phyloP scores from a whole-genome alignment of 2,113 vertebrate species.

The Odobenus rosmarus region DNA sequence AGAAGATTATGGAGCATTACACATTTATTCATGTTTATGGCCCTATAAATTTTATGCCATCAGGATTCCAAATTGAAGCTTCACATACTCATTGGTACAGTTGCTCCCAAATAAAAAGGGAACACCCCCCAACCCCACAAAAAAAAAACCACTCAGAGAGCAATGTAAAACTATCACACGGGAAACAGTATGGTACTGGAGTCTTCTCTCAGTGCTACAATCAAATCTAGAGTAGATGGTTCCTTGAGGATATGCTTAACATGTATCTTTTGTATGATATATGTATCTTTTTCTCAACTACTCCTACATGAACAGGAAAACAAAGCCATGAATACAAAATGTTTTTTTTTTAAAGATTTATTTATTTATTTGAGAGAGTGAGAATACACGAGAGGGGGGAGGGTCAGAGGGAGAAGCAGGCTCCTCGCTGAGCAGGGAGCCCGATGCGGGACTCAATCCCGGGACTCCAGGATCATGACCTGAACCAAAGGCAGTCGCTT shows the following conservation, averaged over 20 bases:
- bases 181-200: background rate
- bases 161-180: background rate
- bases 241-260: background rate
- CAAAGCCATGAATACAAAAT: constrained; percentile 15
- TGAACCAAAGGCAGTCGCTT: too few species aligned
- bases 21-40: constrained; percentile 61
- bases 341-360: background rate
- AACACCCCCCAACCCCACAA: background rate
- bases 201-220: background rate
- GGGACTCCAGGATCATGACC: too few species aligned
- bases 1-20: constrained; percentile 41
- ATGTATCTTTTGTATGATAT: background rate
- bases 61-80: constrained; percentile 46
- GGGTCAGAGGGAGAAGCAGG: too few species aligned
- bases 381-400: too few species aligned
- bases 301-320: constrained; percentile 23
- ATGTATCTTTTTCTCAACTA: background rate
- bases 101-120: background rate
- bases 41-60: constrained; percentile 60
- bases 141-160: background rate
- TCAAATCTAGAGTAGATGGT: background rate
- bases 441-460: too few species aligned
- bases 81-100: constrained; percentile 31
- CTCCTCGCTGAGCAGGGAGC: too few species aligned
- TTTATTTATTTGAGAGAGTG: too few species aligned